phyloP scores from a whole-genome alignment of 2,888 invertebrate species.

The Tineola bisselliella region DNA sequence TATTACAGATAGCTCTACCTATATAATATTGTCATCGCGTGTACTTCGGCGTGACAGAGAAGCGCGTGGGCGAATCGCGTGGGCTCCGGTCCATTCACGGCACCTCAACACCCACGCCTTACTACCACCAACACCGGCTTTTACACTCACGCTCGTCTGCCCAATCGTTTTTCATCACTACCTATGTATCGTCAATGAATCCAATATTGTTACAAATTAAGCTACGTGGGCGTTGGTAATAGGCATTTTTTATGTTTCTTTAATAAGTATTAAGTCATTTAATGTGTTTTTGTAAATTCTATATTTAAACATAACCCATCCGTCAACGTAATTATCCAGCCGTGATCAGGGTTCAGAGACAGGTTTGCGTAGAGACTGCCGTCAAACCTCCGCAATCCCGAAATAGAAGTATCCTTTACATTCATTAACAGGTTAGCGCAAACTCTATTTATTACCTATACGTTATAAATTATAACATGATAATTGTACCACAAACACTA shows the following conservation, averaged over 20 bases:
- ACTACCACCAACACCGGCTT: constrained; percentile 12
- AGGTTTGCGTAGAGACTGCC: background rate
- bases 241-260: background rate
- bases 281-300: background rate
- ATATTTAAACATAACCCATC: background rate
- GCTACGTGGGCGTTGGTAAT: background rate
- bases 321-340: background rate
- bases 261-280: too few relatives aligned
- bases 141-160: background rate
- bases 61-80: constrained; percentile 39
- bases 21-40: background rate
- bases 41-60: constrained; percentile 9
- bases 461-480: background rate
- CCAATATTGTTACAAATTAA: background rate
- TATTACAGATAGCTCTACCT: background rate
- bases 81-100: constrained; percentile 52
- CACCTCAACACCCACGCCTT: constrained; percentile 39
- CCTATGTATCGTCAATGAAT: constrained; percentile 1
- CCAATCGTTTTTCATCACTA: background rate
- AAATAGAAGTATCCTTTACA: background rate
- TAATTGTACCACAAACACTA: background rate
- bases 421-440: background rate
- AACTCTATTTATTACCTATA: background rate
- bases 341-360: background rate
- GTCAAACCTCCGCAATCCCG: background rate